These are phyloP conservation scores for Nymphalis urticae DNA, from an alignment of 2,888 invertebrate species.

Conservation along the genomic window DNA sequence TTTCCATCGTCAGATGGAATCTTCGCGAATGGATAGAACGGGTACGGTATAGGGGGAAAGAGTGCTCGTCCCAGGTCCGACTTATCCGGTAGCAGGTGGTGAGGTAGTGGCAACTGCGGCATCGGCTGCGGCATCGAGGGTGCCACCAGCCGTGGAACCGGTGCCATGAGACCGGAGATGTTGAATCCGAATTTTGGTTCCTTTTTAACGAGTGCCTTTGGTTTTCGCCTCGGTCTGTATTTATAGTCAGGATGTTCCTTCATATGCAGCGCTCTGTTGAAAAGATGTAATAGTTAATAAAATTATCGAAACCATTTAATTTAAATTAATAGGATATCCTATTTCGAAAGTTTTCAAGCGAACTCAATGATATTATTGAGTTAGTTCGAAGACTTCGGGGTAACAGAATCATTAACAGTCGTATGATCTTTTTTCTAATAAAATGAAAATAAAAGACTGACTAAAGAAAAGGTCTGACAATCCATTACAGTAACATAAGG, in stretches of 20 bases:
- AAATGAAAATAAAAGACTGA: too few relatives aligned
- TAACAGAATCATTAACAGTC: too few relatives aligned
- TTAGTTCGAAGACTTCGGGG: too few relatives aligned
- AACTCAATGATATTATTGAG: too few relatives aligned
- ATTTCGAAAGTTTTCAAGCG: too few relatives aligned
- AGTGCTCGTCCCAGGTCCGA: conserved; percentile 85
- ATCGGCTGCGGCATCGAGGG: conserved; percentile 69
- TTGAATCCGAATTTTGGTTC: conserved; percentile 88
- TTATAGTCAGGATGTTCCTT: conserved; percentile 97
- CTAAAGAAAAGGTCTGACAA: too few relatives aligned
- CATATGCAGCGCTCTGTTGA: conserved; percentile 93
- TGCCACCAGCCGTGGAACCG: conserved; percentile 75
- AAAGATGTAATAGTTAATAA: conserved; percentile 32
- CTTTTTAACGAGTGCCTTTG: conserved; percentile 91
- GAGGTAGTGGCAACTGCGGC: conserved; percentile 70
- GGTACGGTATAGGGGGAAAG: conserved; percentile 87
- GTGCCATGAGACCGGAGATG: conserved; percentile 84
- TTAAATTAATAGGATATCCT: too few relatives aligned
- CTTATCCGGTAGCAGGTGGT: conserved; percentile 80
- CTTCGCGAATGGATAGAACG: conserved; percentile 85
- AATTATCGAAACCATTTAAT: not conserved
- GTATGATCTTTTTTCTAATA: too few relatives aligned
- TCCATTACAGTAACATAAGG: too few relatives aligned
- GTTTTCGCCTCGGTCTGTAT: conserved; percentile 92
- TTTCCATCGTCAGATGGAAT: conserved; percentile 78